Evolutionary conservation across 2,888 invertebrate genomes (phyloP), one percentile per base, ranked within the genome.

Genomic region (Phania funesta): DNA sequence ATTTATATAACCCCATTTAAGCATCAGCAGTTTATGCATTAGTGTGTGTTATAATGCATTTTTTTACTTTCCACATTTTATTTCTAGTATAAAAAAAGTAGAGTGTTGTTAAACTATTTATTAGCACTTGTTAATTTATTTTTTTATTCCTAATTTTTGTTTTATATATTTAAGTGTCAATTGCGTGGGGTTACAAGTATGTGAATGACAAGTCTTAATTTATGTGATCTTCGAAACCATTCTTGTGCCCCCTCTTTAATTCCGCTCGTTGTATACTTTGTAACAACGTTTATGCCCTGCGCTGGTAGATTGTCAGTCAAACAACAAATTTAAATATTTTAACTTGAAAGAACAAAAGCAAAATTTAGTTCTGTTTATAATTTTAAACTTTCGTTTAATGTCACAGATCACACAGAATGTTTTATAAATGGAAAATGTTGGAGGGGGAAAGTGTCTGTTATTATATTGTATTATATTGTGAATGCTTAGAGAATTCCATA

Each of bases 1-100:
- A 76, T 73, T 81, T 81, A 77, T 81, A n/a, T 81, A 81, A 77
- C 77, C 76, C 73, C 76, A 71, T 76, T 77, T 54, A 18, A 54
- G 35, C 18, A 26, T n/a, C 50, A 35, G 48, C 22, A 2, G 29
- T 13, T 41, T 41, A 18, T 26, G 16, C 67, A 52, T 41, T 18
- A 52, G 50, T 26, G 38, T 18, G 26, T 64, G 38, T 9, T 56
- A 26, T 18, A 44, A 56, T 54, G 64, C 35, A 41, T 29, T 62
- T 41, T 38, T 18, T 29, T 52, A 22, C 35, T 65, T 64, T 44
- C 54, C 65, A 38, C 56, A 56, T 18, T 54, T 44, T 18, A 22
- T 64, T 18, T 64, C 32, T 52, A 46, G 68, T 62, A 38, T 58
- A 50, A 58, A 38, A 26, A 29, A 52, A 35, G 20, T 58, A 29